Conservation (phyloP, 2,888 invertebrate species). For the Ochlodes sylvanus region DNA sequence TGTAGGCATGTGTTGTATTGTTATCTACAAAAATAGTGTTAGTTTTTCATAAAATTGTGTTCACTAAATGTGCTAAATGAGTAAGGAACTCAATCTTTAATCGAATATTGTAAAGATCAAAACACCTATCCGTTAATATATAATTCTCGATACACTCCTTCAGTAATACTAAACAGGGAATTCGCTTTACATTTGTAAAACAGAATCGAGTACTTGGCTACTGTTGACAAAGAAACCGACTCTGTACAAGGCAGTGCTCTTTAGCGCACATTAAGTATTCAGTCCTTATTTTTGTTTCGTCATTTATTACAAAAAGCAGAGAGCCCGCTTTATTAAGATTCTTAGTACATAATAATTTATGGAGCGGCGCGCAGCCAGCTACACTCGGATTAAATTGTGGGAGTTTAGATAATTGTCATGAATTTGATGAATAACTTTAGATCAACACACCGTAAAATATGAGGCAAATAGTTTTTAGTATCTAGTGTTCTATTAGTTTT, state of each 20-base stretch:
- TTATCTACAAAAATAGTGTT: no score
- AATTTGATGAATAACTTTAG: constrained; percentile 38
- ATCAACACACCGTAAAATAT: neutral
- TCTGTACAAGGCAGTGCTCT: constrained; percentile 53
- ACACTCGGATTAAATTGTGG: constrained; percentile 70
- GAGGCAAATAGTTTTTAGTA: no score
- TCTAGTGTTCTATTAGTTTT: no score
- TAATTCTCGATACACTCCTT: neutral
- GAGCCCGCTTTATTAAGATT: constrained; percentile 78
- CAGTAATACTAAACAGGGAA: neutral
- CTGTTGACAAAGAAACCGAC: constrained; percentile 47
- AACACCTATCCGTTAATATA: neutral
- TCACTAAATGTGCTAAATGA: no score
- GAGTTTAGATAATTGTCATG: constrained; percentile 55
- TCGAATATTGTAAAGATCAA: neutral
- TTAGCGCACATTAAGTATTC: constrained; percentile 70
- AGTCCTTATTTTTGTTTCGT: constrained; percentile 75
- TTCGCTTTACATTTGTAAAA: constrained; percentile 29
- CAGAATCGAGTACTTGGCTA: constrained; percentile 31
- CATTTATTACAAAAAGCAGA: constrained; percentile 76
- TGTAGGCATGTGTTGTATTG: no score
- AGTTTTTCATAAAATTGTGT: no score
- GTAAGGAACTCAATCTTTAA: no score
- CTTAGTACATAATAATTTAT: constrained; percentile 74
- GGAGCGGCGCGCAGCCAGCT: constrained; percentile 57